Base-by-base conservation (phyloP, 2,888 invertebrate genomes). In the Phyllotreta striolata region DNA sequence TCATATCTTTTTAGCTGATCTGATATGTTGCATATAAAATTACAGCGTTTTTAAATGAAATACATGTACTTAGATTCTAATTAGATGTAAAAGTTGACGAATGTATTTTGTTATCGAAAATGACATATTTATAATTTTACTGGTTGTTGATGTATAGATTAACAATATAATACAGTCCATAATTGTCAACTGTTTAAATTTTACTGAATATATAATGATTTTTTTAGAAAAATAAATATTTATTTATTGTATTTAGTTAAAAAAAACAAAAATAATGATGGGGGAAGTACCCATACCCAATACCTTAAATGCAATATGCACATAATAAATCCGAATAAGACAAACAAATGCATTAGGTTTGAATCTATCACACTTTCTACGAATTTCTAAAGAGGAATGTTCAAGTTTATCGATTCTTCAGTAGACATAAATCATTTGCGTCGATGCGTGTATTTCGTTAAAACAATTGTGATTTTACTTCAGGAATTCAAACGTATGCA, bases 381-480 rank as follows among this genome's bases (percentile, higher is more conserved):
- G 35, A 34, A 10, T 49, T 49, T 49, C 49, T 49, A 49, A 5
- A 9, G 35, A 35, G 14, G 49, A 49, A 49, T 49, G 49, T 49
- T 14, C 24, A 49, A 49, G 7, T 49, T 35, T 35, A 35, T 49
- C 37, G 10, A 49, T 8, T 10, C 10, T 8, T 10, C 35, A 4
- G 35, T 49, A 10, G 49, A 49, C 10, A 49, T 49, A 49, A 49
- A 49, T 49, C 49, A 49, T 49, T 49, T 49, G 49, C 37, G 14
- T 14, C 35, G 51, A 49, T 40, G 51, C 14, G 39, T 13, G 56
- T 56, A 46, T 46, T 38, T 34, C 34, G 43, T 55, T 43, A 43
- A 9, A 57, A 57, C 47, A 57, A 56, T 56, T 34, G 56, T 12
- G 10, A 24, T 57, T 57, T 57, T 57, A 57, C 46, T 38, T 46